Evolutionary conservation across 2,888 invertebrate genomes (phyloP).

Genomic region (Leucania comma): DNA sequence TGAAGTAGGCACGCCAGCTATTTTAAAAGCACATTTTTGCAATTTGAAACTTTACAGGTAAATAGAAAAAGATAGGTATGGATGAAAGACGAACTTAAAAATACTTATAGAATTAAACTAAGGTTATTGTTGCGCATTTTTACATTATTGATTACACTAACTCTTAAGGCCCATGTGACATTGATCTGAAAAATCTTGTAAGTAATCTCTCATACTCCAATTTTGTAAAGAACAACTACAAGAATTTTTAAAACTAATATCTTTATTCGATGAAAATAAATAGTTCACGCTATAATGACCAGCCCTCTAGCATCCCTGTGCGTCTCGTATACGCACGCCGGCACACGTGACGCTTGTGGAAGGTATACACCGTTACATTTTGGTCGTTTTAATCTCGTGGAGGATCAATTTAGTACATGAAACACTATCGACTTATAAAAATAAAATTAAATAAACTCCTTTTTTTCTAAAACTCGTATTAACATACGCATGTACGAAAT

Average conservation of each 20-base stretch:
- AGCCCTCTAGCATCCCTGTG: too few relatives aligned
- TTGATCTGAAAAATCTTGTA: background rate
- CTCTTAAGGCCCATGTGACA: background rate
- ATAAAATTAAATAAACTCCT: too few relatives aligned
- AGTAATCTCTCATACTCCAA: background rate
- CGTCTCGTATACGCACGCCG: too few relatives aligned
- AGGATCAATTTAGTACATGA: too few relatives aligned
- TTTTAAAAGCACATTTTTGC: conserved; percentile 88
- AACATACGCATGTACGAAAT: too few relatives aligned
- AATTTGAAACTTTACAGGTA: conserved; percentile 87
- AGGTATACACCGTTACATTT: too few relatives aligned
- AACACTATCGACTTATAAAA: too few relatives aligned
- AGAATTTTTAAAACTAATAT: background rate
- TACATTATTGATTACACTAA: background rate
- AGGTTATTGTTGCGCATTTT: background rate
- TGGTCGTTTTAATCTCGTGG: too few relatives aligned
- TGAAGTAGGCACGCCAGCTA: conserved; percentile 81
- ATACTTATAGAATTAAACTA: background rate
- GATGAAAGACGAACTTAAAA: background rate
- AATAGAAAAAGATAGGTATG: conserved; percentile 14
- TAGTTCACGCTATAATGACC: too few relatives aligned
- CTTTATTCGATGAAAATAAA: background rate
- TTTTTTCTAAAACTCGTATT: too few relatives aligned
- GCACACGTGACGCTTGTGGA: too few relatives aligned
- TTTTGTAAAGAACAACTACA: background rate